Conservation (phyloP, 2,888 invertebrate genomes). For the Apotomis betuletana region DNA sequence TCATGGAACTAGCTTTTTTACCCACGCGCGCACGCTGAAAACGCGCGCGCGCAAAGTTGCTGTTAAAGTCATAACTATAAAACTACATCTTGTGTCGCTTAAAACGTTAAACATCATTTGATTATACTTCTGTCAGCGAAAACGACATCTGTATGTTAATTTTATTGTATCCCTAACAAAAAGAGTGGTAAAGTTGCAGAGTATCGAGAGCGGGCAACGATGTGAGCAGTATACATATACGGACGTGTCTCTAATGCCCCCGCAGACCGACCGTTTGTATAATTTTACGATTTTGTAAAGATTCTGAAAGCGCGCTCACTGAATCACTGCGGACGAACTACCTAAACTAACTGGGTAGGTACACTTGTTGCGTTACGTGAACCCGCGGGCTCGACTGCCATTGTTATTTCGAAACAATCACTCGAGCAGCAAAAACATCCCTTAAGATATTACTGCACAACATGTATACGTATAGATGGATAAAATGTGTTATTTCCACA, state of each 20-base stretch:
- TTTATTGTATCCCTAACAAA: conserved; percentile 67
- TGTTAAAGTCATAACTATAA: conserved; percentile 29
- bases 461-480: neutral
- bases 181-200: conserved; percentile 75
- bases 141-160: conserved; percentile 72
- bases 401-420: conserved; percentile 30
- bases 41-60: too few relatives aligned
- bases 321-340: conserved; percentile 44
- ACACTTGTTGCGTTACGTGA: conserved; percentile 47
- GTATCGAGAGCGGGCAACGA: conserved; percentile 57
- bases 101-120: conserved; percentile 51
- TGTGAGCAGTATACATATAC: conserved; percentile 57
- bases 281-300: conserved; percentile 64
- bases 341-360: conserved; percentile 21
- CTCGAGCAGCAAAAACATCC: conserved; percentile 7
- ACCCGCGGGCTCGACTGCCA: conserved; percentile 19
- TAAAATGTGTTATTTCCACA: too few relatives aligned
- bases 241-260: conserved; percentile 42
- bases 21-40: too few relatives aligned
- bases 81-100: conserved; percentile 31
- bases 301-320: conserved; percentile 48
- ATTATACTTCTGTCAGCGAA: conserved; percentile 55
- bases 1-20: too few relatives aligned
- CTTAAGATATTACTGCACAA: neutral
- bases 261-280: conserved; percentile 69